A percentile compares a stretch with the other conserved stretches of the same genome.
phyloP scores from a whole-genome alignment of 2,113 vertebrate species.

The Heterotilapia buettikoferi region DNA sequence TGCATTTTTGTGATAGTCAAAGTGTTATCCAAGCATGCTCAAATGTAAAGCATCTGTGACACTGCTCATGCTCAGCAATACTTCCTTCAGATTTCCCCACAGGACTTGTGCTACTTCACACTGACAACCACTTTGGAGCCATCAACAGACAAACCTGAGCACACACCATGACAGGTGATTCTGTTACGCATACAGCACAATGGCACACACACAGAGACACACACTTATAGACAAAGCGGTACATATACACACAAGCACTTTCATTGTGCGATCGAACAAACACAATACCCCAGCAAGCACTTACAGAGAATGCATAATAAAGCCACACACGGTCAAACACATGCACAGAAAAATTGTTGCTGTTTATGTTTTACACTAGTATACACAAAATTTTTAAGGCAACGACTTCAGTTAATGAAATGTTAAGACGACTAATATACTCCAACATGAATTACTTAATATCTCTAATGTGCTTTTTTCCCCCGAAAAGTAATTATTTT shows the following conservation, averaged over 20 bases:
- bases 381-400: rapidly evolving
- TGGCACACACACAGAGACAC: not conserved
- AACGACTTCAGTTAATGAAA: not conserved
- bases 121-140: slow-evolving; percentile 65
- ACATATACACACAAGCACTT: not conserved
- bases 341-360: not conserved
- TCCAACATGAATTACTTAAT: not conserved
- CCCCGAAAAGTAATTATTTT: not conserved
- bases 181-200: slow-evolving; percentile 20
- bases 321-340: not conserved
- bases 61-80: slow-evolving; percentile 49
- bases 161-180: slow-evolving; percentile 54
- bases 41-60: slow-evolving; percentile 31
- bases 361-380: not conserved
- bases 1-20: not conserved
- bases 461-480: rapidly evolving
- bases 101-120: slow-evolving; percentile 65
- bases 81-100: slow-evolving; percentile 47
- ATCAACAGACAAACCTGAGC: slow-evolving; percentile 57
- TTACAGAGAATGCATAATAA: not conserved
- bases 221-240: not conserved
- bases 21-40: slow-evolving; percentile 12
- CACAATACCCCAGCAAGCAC: not conserved
- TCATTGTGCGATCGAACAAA: not conserved
- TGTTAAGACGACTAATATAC: not conserved